Evolutionary conservation across 2,113 vertebrate species (phyloP).

Genomic region (Hydropotes inermis): DNA sequence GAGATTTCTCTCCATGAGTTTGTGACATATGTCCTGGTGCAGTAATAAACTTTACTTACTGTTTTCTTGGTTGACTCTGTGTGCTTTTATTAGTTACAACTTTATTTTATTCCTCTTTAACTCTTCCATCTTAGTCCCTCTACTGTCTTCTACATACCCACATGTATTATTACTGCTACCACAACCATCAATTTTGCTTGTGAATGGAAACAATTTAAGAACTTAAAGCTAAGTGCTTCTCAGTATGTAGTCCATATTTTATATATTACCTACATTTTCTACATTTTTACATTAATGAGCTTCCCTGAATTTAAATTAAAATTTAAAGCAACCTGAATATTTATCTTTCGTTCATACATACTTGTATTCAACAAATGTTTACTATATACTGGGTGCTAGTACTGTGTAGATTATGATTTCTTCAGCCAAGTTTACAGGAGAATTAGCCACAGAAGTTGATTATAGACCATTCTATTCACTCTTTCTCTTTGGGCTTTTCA

Average conservation of each 20-base stretch:
- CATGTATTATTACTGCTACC: fast-evolving
- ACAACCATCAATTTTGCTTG: background rate
- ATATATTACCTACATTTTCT: background rate
- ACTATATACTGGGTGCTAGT: background rate
- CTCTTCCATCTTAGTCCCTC: background rate
- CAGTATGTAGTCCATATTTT: background rate
- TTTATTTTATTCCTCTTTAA: background rate
- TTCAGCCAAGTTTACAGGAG: background rate
- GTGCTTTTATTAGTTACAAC: background rate
- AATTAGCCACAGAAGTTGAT: background rate
- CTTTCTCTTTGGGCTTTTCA: background rate
- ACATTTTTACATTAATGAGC: background rate
- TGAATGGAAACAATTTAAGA: background rate
- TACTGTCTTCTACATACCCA: background rate
- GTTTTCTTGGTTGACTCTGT: background rate
- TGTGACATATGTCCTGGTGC: background rate
- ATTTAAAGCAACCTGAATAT: background rate
- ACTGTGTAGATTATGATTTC: background rate
- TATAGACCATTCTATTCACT: background rate
- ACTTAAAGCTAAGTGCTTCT: background rate
- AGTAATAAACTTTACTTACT: background rate
- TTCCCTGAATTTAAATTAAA: background rate
- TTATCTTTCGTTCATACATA: background rate
- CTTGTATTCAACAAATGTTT: background rate
- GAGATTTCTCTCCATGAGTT: background rate